phyloP scores from a whole-genome alignment of 1,140 invertebrate species.

The Camponotus floridanus region DNA sequence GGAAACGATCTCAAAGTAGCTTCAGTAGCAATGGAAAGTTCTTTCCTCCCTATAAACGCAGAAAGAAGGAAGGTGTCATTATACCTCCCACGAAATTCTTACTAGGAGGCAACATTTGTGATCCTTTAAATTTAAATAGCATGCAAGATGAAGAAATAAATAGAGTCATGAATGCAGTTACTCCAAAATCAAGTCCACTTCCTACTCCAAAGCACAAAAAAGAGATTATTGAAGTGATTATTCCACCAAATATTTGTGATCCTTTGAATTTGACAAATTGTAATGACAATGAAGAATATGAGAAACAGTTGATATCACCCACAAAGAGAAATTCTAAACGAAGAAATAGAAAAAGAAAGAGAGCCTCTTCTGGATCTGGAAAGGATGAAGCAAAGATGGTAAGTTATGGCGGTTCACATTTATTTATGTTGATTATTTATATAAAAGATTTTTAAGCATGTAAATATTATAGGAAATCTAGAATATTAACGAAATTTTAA shows the following conservation, averaged over 20 bases:
- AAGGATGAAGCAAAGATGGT: constrained; percentile 75
- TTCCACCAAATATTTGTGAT: constrained; percentile 96
- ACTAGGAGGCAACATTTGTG: constrained; percentile 97
- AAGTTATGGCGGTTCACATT: constrained; percentile 18
- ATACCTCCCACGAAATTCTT: constrained; percentile 96
- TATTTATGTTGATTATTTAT: constrained; percentile 20
- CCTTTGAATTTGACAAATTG: constrained; percentile 94
- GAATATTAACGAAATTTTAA: too few relatives aligned
- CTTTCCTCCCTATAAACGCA: constrained; percentile 87
- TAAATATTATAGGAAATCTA: too few relatives aligned
- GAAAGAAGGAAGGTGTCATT: constrained; percentile 90
- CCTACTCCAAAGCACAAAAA: constrained; percentile 94
- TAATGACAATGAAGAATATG: constrained; percentile 93
- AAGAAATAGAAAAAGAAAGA: constrained; percentile 86
- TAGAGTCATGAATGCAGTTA: constrained; percentile 94
- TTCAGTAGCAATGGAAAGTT: constrained; percentile 85
- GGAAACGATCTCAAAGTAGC: constrained; percentile 87
- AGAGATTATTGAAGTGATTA: constrained; percentile 95
- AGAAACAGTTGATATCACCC: constrained; percentile 90
- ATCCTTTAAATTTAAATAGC: constrained; percentile 97
- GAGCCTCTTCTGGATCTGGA: constrained; percentile 86
- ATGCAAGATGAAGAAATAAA: constrained; percentile 96
- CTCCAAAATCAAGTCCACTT: constrained; percentile 94
- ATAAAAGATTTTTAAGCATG: too few relatives aligned
- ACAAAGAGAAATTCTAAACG: constrained; percentile 88